phyloP scores from a whole-genome alignment of 92 coral and sea anemone species.

The Porites lobata region DNA sequence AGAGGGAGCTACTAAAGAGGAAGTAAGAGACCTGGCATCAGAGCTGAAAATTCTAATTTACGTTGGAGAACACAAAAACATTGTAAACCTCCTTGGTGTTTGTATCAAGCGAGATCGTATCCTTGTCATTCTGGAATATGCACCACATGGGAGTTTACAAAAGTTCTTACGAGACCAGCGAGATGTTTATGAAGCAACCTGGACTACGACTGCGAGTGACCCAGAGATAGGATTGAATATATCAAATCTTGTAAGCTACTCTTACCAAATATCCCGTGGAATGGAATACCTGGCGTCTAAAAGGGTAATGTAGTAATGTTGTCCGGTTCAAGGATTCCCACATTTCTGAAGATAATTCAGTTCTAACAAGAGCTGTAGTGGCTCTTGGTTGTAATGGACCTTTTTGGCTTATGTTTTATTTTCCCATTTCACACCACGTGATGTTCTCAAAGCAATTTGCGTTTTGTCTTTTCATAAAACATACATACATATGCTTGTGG shows the following conservation, averaged over 20 bases:
- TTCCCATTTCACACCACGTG: too few relatives aligned
- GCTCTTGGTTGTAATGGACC: too few relatives aligned
- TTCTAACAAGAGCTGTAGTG: too few relatives aligned
- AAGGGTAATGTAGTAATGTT: slow-evolving; percentile 55
- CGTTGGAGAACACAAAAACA: slow-evolving; percentile 84
- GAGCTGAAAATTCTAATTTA: slow-evolving; percentile 91
- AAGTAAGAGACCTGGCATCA: slow-evolving; percentile 84
- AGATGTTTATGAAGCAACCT: slow-evolving; percentile 77
- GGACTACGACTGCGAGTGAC: slow-evolving; percentile 74
- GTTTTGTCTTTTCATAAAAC: too few relatives aligned
- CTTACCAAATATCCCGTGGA: slow-evolving; percentile 82
- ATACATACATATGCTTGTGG: too few relatives aligned
- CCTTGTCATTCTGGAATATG: slow-evolving; percentile 89
- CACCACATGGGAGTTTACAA: slow-evolving; percentile 80
- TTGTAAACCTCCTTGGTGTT: slow-evolving; percentile 87
- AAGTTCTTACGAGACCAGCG: slow-evolving; percentile 79
- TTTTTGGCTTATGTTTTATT: too few relatives aligned
- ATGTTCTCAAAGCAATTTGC: too few relatives aligned
- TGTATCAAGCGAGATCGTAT: slow-evolving; percentile 77
- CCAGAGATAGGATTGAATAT: slow-evolving; percentile 74
- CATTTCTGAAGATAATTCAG: too few relatives aligned
- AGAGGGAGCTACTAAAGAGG: slow-evolving; percentile 71
- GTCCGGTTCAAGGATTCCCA: too few relatives aligned
- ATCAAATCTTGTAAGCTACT: slow-evolving; percentile 67
- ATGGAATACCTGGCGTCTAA: slow-evolving; percentile 88